Percentiles rank a stretch among this genome's conserved stretches.
These are phyloP conservation scores for Maniola hyperantus DNA, from an alignment of 2,888 invertebrate genomes.

Conservation along the genomic window DNA sequence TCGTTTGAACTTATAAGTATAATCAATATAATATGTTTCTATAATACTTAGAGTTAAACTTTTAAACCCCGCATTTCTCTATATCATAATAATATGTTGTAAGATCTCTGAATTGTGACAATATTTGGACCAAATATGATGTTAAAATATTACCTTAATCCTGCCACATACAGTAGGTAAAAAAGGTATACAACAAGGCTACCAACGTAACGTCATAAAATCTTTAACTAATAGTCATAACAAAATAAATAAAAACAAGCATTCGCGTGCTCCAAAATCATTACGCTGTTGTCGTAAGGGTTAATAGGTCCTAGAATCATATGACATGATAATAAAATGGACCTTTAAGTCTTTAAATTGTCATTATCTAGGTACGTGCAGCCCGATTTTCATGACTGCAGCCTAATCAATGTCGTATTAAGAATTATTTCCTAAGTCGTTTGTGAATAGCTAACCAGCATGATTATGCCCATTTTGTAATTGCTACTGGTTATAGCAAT, in stretches of 20 bases:
- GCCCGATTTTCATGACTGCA: slow-evolving; percentile 60
- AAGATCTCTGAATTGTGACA: no score
- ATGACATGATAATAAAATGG: slow-evolving; percentile 81
- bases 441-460: slow-evolving; percentile 74
- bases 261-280: slow-evolving; percentile 72
- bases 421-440: slow-evolving; percentile 76
- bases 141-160: no score
- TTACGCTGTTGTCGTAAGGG: slow-evolving; percentile 79
- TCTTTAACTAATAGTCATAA: slow-evolving; percentile 10
- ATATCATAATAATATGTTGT: no score
- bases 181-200: no score
- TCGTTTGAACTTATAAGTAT: no score
- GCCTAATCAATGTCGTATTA: slow-evolving; percentile 80
- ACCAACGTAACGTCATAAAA: no score
- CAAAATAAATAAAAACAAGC: slow-evolving; percentile 61
- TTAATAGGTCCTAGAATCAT: slow-evolving; percentile 81
- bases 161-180: no score
- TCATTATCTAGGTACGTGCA: slow-evolving; percentile 71
- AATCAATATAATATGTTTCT: no score
- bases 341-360: slow-evolving; percentile 82
- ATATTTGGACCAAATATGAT: background rate
- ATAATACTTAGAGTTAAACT: no score
- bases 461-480: slow-evolving; percentile 75
- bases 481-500: slow-evolving; percentile 70
- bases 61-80: no score